Evolutionary conservation across 2,888 invertebrate species (phyloP).

Genomic region (Cosmorhoe ocellata): DNA sequence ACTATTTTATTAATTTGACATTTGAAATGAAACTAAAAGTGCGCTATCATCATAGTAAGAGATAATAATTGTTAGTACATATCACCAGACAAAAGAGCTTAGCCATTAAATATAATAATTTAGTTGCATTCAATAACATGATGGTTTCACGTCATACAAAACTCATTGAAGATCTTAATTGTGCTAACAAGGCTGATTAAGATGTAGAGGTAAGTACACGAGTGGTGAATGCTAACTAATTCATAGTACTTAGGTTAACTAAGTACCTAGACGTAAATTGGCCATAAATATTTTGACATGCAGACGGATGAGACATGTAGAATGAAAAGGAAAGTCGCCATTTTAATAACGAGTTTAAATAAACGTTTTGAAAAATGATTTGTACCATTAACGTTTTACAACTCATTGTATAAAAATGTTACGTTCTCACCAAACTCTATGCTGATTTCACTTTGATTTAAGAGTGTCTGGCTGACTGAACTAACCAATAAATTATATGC

Average conservation of each 20-base stretch:
- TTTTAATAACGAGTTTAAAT: constrained; percentile 14
- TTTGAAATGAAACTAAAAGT: constrained; percentile 10
- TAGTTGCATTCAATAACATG: not conserved
- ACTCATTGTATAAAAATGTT: constrained; percentile 14
- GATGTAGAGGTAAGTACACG: constrained; percentile 5
- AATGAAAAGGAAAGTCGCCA: constrained; percentile 45
- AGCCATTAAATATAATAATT: constrained; percentile 9
- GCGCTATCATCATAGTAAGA: constrained; percentile 9
- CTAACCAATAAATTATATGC: constrained; percentile 14
- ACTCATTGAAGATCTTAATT: constrained; percentile 19
- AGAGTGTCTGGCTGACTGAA: constrained; percentile 4
- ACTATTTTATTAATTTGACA: constrained; percentile 5
- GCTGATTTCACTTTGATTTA: constrained; percentile 21
- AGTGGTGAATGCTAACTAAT: constrained; percentile 11
- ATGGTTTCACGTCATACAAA: constrained; percentile 2
- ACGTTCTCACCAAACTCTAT: constrained; percentile 11
- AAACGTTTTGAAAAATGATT: constrained; percentile 19
- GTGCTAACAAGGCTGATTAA: constrained; percentile 22
- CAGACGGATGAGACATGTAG: constrained; percentile 26
- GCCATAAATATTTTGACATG: constrained; percentile 49
- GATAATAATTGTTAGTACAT: constrained; percentile 1
- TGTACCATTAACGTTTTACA: constrained; percentile 12
- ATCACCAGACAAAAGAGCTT: too few relatives aligned
- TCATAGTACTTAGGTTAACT: too few relatives aligned
- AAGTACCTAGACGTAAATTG: constrained; percentile 50